Base-by-base conservation (phyloP, 2,113 vertebrate genomes). In the Physeter macrocephalus region DNA sequence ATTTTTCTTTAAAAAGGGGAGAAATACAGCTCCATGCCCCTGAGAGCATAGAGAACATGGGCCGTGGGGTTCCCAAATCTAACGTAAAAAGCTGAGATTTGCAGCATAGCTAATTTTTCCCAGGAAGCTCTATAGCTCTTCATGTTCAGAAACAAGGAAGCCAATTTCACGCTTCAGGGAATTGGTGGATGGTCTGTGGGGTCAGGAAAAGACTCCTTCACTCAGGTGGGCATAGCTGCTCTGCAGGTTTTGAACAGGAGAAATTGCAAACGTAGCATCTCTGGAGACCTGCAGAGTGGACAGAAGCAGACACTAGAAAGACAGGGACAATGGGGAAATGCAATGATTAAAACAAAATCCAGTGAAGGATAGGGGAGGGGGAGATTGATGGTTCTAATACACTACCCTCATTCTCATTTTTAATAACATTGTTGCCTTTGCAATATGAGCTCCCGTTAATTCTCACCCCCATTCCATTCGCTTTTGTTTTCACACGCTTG, bases 371-470 rank as follows among this genome's bases (percentile, higher is more conserved):
- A 31, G 49, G 87, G 75, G 75, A 18, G 27, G 8, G 6, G 74
- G 96, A 92, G 81, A 98, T 29, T 29, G 97, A 97, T 96, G 97
- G 91, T 83, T 98, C 97, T 96, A 96, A 97, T 97, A 92, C 90
- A 5, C 52, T 87, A 8, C 75, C 82, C 85, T 94, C 94, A 10
- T 2, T 78, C 97, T 93, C 94, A 54, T 94, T 95, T 97, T 97
- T 98, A 97, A 98, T 98, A 98, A 98, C 97, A 96, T 78, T 90
- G 97, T 96, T 94, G 97, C 94, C 92, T 88, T 46, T 89, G 71
- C 92, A 77, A 98, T 98, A 98, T 98, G 97, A 98, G 97, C 96
- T 93, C 98, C 98, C 54, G 90, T 97, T 97, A 97, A 98, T 98
- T 97, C 97, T 98, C 97, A 71, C 98, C 90, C 93, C 97, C 88